Conservation (phyloP, 2,888 invertebrate species). For the Alentia gelatinosa region DNA sequence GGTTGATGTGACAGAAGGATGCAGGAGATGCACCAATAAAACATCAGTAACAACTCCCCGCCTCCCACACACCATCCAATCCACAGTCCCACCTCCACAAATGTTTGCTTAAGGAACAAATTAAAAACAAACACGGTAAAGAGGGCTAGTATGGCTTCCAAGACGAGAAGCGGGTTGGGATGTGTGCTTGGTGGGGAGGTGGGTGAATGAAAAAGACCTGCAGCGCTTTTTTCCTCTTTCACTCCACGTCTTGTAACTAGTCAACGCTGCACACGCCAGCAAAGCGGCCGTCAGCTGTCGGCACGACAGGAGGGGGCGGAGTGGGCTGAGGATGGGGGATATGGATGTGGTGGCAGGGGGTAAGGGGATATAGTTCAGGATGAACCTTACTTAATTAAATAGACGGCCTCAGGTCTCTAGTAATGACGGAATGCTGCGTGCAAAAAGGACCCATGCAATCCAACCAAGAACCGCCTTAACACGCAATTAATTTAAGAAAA, state of each 20-base stretch:
- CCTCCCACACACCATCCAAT: neutral
- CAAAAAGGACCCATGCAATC: neutral
- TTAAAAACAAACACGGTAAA: constrained; percentile 34
- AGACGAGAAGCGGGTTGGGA: neutral
- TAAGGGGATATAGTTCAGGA: neutral
- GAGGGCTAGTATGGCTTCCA: neutral
- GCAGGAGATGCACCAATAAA: constrained; percentile 2
- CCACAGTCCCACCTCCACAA: neutral
- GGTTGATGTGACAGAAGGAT: neutral
- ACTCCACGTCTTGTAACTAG: neutral
- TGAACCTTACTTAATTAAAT: neutral
- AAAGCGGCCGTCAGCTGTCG: neutral
- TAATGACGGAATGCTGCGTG: neutral
- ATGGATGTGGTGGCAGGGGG: too few relatives aligned
- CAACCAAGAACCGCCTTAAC: neutral
- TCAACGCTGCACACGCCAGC: neutral
- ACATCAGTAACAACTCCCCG: neutral
- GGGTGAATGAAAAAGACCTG: neutral
- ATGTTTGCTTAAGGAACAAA: constrained; percentile 25
- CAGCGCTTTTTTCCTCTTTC: neutral
- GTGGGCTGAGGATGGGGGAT: too few relatives aligned
- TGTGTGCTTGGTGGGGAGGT: neutral
- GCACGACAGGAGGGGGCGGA: neutral
- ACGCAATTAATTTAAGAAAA: neutral
- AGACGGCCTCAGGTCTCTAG: neutral